Percentiles rank a stretch among this genome's conserved stretches.
phyloP scores from a whole-genome alignment of 2,888 invertebrate genomes.

The Caenorhabditis uteleia region DNA sequence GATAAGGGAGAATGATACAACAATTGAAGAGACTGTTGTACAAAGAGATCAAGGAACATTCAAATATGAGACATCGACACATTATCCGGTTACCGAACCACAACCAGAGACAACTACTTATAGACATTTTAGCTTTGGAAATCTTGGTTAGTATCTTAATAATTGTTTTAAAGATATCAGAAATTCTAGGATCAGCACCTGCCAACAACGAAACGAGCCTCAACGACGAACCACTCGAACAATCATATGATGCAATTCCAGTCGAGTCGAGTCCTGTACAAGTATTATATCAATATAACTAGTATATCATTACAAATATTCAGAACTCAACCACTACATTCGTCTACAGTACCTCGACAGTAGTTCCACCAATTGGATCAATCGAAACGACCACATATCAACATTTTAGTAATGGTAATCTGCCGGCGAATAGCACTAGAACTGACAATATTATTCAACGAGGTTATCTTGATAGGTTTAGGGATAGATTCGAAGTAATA shows the following conservation, averaged over 20 bases:
- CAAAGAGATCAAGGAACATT: constrained; percentile 3
- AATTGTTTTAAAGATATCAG: too few relatives aligned
- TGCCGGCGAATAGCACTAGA: too few relatives aligned
- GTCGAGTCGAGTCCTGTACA: too few relatives aligned
- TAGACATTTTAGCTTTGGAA: constrained; percentile 40
- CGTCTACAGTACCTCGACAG: constrained; percentile 32
- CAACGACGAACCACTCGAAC: constrained; percentile 1
- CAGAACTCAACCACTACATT: constrained; percentile 21
- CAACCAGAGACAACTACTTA: constrained; percentile 22
- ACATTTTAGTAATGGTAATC: constrained; percentile 49
- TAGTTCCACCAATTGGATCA: constrained; percentile 27
- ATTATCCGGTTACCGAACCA: constrained; percentile 25
- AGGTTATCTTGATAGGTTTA: constrained; percentile 4
- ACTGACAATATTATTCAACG: constrained; percentile 12
- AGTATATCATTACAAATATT: background rate
- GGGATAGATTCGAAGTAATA: constrained; percentile 7
- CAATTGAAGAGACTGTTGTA: background rate
- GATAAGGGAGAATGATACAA: background rate
- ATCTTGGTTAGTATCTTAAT: constrained; percentile 16
- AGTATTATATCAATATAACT: too few relatives aligned
- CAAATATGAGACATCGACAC: constrained; percentile 34
- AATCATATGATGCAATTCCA: constrained; percentile 3
- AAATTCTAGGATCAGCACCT: too few relatives aligned
- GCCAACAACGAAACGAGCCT: too few relatives aligned
- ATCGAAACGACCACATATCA: constrained; percentile 37